phyloP scores from a whole-genome alignment of 2,888 invertebrate genomes.

The Itoplectis maculator region DNA sequence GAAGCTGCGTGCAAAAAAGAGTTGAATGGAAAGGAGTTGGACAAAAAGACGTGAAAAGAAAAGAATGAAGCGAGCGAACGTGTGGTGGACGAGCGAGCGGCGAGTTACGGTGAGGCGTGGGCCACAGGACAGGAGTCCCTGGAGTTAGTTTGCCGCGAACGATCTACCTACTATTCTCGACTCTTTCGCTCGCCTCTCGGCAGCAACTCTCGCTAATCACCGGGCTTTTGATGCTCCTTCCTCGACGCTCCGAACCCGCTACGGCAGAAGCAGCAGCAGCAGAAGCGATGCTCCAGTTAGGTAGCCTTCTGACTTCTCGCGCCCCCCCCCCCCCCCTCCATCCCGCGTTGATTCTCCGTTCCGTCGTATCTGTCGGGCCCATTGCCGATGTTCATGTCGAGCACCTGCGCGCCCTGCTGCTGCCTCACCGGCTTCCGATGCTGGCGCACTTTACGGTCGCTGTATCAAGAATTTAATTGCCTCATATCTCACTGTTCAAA shows the following conservation, averaged over 20 bases:
- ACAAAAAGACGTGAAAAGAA: constrained; percentile 19
- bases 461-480: constrained; percentile 31
- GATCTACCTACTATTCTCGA: constrained; percentile 38
- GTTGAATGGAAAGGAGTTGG: constrained; percentile 38
- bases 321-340: too few relatives aligned
- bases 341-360: constrained; percentile 27
- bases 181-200: constrained; percentile 46
- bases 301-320: constrained; percentile 40
- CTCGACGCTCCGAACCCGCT: constrained; percentile 30
- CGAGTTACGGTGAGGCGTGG: constrained; percentile 46
- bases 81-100: constrained; percentile 51
- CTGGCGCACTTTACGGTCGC: constrained; percentile 29
- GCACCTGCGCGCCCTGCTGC: constrained; percentile 56
- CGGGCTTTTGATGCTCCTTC: constrained; percentile 61
- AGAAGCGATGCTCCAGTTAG: constrained; percentile 64
- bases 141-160: constrained; percentile 30
- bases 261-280: constrained; percentile 29
- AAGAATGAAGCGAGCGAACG: constrained; percentile 36
- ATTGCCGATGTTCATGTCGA: constrained; percentile 55
- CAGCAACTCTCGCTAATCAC: constrained; percentile 64
- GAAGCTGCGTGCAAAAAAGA: constrained; percentile 20
- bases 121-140: constrained; percentile 53
- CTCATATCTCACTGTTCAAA: constrained; percentile 1
- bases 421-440: constrained; percentile 7
- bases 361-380: constrained; percentile 18